Base-by-base conservation (phyloP, 2,888 invertebrate species). In the Trimorus sp. region DNA sequence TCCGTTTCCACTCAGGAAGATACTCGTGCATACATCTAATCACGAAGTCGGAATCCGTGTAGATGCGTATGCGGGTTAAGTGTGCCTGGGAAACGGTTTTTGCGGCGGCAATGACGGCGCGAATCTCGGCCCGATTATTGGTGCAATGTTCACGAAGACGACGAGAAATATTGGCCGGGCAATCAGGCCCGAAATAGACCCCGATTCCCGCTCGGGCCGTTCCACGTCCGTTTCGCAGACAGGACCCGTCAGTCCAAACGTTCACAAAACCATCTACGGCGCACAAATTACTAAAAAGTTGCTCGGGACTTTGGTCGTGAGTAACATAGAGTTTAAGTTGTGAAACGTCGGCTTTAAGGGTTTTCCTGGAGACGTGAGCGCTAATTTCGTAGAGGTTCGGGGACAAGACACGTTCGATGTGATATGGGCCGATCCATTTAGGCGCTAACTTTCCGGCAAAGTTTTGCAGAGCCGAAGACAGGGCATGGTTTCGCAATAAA, bases 391-490 rank as follows among this genome's bases (percentile, higher is more conserved):
- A 60, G 9, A 60, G 5, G 40, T 60, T 60, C 14, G 51, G 51
- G 15, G 51, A n/a, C 14, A 54, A 36, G 8, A 8, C 26, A 7
- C 26, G 8, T 7, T 7, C 8, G 11, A 54, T n/a, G 14, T n/a
- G 26, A 26, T 45, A 60, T 2, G 60, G 60, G 3, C 60, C 60
- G 4, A 60, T 36, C 42, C 45, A 60, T 16, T 48, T 42, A 15
- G 66, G 66, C 37, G 38, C 54, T 9, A 66, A 40, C 38, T 66
- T 66, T 5, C 54, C 51, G 38, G 66, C 38, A 9, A 66, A 66
- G 26, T 66, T 12, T 12, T 66, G 48, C 1, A 40, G 5, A 8
- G 15, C 54, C 12, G 66, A 66, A 0, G 53, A 66, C 8, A 66
- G 12, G 7, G 8, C 40, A 6, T 53, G 53, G 3, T 40, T 53